These are phyloP conservation scores for Mionectes olivaceus DNA, from an alignment of 2,797 vertebrate species.

Conservation along the genomic window DNA sequence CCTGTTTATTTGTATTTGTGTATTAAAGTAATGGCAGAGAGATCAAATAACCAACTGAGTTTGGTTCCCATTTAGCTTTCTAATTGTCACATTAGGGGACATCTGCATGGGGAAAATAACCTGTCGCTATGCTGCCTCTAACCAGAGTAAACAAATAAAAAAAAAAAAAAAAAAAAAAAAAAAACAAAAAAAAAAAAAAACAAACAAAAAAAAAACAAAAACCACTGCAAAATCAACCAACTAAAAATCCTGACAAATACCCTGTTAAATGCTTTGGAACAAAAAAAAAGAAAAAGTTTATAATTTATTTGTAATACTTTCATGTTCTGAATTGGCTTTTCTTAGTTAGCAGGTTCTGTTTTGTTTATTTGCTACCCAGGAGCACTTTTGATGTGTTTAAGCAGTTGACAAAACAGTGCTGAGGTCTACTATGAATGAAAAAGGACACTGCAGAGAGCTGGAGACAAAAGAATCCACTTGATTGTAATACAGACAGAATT, in stretches of 20 bases:
- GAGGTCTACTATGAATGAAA: neutral
- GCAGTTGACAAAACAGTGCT: conserved; percentile 29
- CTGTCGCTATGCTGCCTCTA: neutral
- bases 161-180: neutral
- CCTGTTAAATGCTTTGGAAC: neutral
- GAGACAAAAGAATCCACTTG: conserved; percentile 44
- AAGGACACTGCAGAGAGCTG: neutral
- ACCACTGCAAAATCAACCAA: neutral
- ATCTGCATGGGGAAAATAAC: neutral
- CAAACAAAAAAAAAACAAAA: neutral
- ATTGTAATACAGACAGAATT: neutral
- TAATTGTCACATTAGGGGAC: neutral
- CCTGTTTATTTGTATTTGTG: neutral
- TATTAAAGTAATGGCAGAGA: neutral
- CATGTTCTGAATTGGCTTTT: conserved; percentile 36
- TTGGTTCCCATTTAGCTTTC: neutral
- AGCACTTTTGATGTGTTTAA: conserved; percentile 35
- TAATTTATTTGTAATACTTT: neutral
- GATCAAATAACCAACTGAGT: neutral
- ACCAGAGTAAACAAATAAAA: neutral
- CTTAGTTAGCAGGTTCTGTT: conserved; percentile 41
- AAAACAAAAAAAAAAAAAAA: neutral
- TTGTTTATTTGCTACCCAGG: conserved; percentile 22
- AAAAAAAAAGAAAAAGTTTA: neutral
- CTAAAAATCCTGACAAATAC: neutral